Evolutionary conservation across 2,113 vertebrate species (phyloP), one percentile per base, ranked within the genome.

Genomic region (Passer montanus): DNA sequence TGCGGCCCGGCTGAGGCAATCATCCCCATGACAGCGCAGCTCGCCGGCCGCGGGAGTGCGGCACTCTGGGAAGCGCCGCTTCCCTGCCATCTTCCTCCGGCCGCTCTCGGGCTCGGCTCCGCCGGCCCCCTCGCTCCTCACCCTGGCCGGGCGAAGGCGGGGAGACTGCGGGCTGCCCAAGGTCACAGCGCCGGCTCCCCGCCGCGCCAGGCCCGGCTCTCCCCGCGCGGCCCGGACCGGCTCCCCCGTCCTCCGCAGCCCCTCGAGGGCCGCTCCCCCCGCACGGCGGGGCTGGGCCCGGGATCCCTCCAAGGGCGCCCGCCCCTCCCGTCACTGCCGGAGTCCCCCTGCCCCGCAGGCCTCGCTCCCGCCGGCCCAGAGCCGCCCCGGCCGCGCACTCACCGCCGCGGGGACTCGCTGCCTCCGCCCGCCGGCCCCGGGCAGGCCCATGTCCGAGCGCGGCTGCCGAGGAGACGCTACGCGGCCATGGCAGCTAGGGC

Each of bases 391-490:
- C 44, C 31, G 13, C 39, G 33, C 49, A 85, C 94, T 94, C 89
- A 95, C 96, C 94, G 53, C 76, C 28, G 60, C 39, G 62, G 83
- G 49, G 84, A 73, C 85, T 68, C 84, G 80, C 74, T 37, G 87
- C 75, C 60, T 84, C 79, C 78, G 87, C 75, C 93, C 41, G 59
- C 35, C 77, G 74, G 75, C 76, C 63, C 39, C 63, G 73, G 69
- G 39, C 91, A 93, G 93, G 95, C 94, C 91, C 96, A 96, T 97
- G 84, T 96, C 95, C 95, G 78, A 80, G 37, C 66, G 50, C 35
- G 41, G 84, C 84, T 14, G 31, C 76, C 23, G 67, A 47, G 41
- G 5, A 89, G 68, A 59, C 66, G 49, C 88, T 95, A 95, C 66
- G 85, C 96, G 70, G 43, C 93, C 97, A 92, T 92, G 19, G 76